Percentiles rank a stretch among this genome's conserved stretches.
Conservation (phyloP, 2,113 vertebrate species). For the Pan paniscus region DNA sequence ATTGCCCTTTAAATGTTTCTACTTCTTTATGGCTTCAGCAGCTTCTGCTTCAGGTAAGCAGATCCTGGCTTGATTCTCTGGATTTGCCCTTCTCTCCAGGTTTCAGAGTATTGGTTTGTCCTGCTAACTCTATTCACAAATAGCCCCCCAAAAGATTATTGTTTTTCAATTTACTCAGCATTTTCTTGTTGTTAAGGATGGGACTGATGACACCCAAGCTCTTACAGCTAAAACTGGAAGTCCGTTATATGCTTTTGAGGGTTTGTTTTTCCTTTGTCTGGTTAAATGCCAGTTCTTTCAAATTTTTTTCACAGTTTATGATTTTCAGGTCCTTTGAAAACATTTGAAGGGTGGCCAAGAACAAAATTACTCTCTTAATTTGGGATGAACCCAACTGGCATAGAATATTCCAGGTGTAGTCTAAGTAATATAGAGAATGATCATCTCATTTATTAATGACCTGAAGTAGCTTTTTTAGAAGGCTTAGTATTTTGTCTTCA, state of each 20-base stretch:
- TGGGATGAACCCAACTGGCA: neutral
- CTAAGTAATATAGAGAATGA: neutral
- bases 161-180: neutral
- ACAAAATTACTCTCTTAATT: neutral
- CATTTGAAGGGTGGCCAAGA: neutral
- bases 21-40: neutral
- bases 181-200: neutral
- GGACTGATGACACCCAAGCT: neutral
- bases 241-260: neutral
- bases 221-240: neutral
- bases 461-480: neutral
- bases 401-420: neutral
- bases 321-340: slow-evolving; percentile 4
- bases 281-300: slow-evolving; percentile 27
- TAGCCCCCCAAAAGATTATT: neutral
- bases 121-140: neutral
- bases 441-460: neutral
- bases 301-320: neutral
- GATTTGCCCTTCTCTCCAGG: neutral
- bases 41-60: neutral
- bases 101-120: neutral
- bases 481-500: neutral
- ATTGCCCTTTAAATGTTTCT: neutral
- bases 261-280: neutral
- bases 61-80: neutral